These are phyloP conservation scores for Sinocyclocheilus maitianheensis DNA, from an alignment of 2,113 vertebrate genomes.

Conservation along the genomic window DNA sequence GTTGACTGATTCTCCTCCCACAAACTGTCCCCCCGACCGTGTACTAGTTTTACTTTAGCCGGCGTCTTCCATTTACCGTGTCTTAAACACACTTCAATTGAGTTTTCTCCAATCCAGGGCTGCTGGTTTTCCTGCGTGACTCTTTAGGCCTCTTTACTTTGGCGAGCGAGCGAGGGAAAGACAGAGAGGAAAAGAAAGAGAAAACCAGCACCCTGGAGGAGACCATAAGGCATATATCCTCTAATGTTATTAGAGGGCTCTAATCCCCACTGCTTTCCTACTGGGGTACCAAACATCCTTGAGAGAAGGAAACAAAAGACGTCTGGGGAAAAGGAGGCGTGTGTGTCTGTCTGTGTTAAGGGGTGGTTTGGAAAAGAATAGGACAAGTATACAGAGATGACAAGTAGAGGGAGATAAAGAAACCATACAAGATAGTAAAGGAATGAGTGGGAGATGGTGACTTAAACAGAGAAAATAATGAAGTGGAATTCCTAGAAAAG, in stretches of 20 bases:
- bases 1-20: not conserved
- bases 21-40: not conserved
- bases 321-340: not conserved
- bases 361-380: not conserved
- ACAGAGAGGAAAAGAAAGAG: not conserved
- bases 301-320: constrained; percentile 21
- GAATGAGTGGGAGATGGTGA: constrained; percentile 27
- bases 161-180: constrained; percentile 12
- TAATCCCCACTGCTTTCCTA: constrained; percentile 57
- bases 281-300: constrained; percentile 38
- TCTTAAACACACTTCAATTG: not conserved
- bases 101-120: not conserved
- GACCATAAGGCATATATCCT: constrained; percentile 59
- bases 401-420: constrained; percentile 18
- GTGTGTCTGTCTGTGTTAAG: not conserved
- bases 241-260: constrained; percentile 61
- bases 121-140: constrained; percentile 28
- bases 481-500: not conserved
- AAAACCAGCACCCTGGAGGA: constrained; percentile 28
- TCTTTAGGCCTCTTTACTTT: constrained; percentile 35
- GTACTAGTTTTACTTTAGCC: not conserved
- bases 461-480: not conserved
- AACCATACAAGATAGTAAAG: constrained; percentile 21
- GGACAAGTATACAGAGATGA: constrained; percentile 1
- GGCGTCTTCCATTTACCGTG: not conserved